These are phyloP conservation scores for Anthrax anthrax DNA, from an alignment of 2,888 invertebrate genomes.

Conservation along the genomic window DNA sequence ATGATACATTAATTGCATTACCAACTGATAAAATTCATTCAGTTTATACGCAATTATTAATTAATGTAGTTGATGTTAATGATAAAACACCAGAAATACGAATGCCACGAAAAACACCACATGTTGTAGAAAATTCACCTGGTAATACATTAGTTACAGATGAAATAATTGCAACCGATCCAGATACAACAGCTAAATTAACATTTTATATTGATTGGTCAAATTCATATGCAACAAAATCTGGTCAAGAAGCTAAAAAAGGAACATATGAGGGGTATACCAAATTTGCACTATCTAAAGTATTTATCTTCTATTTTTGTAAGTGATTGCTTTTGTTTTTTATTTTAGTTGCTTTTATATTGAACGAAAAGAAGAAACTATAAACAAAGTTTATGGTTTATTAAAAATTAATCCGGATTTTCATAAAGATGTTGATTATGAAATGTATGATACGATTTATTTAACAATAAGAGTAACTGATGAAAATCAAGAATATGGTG, in stretches of 20 bases:
- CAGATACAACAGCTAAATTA: conserved; percentile 43
- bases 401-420: conserved; percentile 17
- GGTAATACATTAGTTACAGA: conserved; percentile 31
- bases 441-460: conserved; percentile 44
- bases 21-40: conserved; percentile 16
- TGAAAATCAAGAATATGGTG: conserved; percentile 36
- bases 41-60: conserved; percentile 40
- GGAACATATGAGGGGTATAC: background rate
- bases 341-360: conserved; percentile 24
- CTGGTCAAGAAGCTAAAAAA: conserved; percentile 28
- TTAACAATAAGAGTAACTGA: conserved; percentile 40
- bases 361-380: conserved; percentile 8
- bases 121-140: conserved; percentile 42
- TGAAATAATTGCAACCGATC: conserved; percentile 40
- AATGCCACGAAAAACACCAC: conserved; percentile 37
- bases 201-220: conserved; percentile 45
- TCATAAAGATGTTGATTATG: conserved; percentile 38
- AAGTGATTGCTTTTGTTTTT: background rate
- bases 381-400: conserved; percentile 15
- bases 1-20: conserved; percentile 35
- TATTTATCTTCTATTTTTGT: background rate
- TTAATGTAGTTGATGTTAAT: conserved; percentile 53
- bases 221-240: conserved; percentile 42
- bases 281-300: no score
- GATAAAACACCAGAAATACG: conserved; percentile 53